Base-by-base conservation (phyloP, 1,140 invertebrate species). In the Halyomorpha halys region DNA sequence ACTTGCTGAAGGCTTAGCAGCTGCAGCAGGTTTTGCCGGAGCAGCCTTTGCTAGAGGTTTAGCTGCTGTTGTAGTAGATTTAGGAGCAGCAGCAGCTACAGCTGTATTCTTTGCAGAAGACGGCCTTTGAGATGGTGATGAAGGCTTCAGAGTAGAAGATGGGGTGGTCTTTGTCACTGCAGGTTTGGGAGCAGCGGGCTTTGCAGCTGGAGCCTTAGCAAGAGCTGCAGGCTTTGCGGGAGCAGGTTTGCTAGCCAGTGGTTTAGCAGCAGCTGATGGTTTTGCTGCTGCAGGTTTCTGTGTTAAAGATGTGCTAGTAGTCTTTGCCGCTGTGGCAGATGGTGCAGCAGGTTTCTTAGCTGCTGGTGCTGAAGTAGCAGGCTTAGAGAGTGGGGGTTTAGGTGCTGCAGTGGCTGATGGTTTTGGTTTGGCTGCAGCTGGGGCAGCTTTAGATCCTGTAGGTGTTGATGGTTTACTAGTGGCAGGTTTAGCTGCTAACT, bases 401-500 rank as follows among this genome's bases (percentile, higher is more conserved):
- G 61, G 6, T 19, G 34, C 2, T 5, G 62, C 27, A 47, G 65
- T 16, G n/a, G 51, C 34, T 25, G 62, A 18, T 15, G 63, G n/a
- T 44, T 64, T 62, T 51, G 44, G 34, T 23, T 27, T 53, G n/a
- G 39, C 44, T 2, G 59, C 45, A 61, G 62, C 51, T 11, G 51
- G 11, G 56, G 65, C 39, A 51, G 68, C 4, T 53, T 64, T 62
- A 25, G 60, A 34, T 30, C 53, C 45, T 53, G 65, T 21, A 44
- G 67, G 16, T 44, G 18, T 65, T 3, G 65, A 65, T n/a, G 60
- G 45, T 53, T 51, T 27, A 44, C 61, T 56, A 13, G 19, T 23
- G 27, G 63, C 23, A 39, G 65, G 62, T 59, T 59, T 54, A 23
- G 63, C 59, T 19, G 60, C 47, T 18, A 49, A 44, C 8, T 62